Percentiles rank a stretch among this genome's conserved stretches.
These are phyloP conservation scores for Dryomyza anilis DNA, from an alignment of 2,888 invertebrate genomes.

Conservation along the genomic window DNA sequence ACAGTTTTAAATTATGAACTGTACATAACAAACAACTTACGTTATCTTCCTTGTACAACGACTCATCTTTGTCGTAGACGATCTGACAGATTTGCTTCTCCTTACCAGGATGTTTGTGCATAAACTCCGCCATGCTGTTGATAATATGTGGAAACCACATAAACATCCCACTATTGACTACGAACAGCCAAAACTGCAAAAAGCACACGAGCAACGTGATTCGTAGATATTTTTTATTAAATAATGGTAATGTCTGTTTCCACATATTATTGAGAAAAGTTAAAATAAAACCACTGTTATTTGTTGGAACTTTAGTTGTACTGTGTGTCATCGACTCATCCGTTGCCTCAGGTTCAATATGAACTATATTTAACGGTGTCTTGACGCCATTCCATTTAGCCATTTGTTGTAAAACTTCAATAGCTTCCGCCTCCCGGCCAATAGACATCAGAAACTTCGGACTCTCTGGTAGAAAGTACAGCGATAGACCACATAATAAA, in stretches of 20 bases:
- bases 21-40: no score
- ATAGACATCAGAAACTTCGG: conserved; percentile 53
- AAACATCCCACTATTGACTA: conserved; percentile 54
- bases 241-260: conserved; percentile 55
- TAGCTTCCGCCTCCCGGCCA: conserved; percentile 46
- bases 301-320: conserved; percentile 5
- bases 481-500: conserved; percentile 46
- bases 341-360: conserved; percentile 42
- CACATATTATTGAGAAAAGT: conserved; percentile 49
- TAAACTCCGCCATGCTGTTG: conserved; percentile 50
- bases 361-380: conserved; percentile 37
- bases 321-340: conserved; percentile 36
- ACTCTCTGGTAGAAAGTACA: conserved; percentile 55
- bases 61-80: conserved; percentile 41
- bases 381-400: conserved; percentile 45
- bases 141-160: conserved; percentile 58
- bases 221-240: conserved; percentile 46
- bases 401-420: conserved; percentile 46
- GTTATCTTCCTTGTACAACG: conserved; percentile 10
- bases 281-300: conserved; percentile 30
- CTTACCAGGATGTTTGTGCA: conserved; percentile 43
- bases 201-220: conserved; percentile 50
- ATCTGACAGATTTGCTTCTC: conserved; percentile 50
- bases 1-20: no score
- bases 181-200: conserved; percentile 54